Percentiles rank a stretch among this genome's conserved stretches.
Conservation (phyloP, 2,113 vertebrate genomes). For the Lagenorhynchus albirostris region DNA sequence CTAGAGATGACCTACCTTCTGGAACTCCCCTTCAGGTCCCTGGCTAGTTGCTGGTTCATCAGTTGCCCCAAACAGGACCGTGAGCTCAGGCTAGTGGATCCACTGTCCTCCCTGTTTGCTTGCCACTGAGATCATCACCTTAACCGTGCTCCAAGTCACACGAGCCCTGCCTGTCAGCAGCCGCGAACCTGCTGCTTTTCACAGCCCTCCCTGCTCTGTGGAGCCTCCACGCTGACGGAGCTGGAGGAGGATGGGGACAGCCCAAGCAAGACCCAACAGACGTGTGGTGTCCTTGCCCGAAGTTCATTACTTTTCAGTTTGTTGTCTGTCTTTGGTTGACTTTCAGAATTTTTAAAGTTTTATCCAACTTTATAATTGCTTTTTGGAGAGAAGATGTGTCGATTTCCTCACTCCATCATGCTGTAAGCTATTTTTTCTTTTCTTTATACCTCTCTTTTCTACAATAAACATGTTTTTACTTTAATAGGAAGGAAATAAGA, state of each 20-base stretch:
- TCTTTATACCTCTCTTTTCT: not conserved
- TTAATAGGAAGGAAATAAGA: conserved; percentile 8
- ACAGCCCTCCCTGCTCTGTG: not conserved
- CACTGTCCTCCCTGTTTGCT: not conserved
- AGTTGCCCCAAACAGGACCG: not conserved
- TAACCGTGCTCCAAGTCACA: not conserved
- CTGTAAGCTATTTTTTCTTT: not conserved
- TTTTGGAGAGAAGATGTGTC: not conserved
- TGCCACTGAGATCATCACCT: not conserved
- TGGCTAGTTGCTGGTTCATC: not conserved
- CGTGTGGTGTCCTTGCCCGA: not conserved
- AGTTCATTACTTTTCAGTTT: not conserved
- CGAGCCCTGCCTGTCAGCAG: not conserved
- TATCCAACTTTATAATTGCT: not conserved
- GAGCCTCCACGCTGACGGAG: not conserved
- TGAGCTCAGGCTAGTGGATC: not conserved
- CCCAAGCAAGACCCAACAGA: not conserved
- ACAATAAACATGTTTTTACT: not conserved
- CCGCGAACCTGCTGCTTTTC: not conserved
- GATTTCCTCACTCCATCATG: not conserved
- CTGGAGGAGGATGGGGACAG: too few species aligned
- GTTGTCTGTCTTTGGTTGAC: not conserved
- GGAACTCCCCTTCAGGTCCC: not conserved
- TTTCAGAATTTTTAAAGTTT: not conserved
- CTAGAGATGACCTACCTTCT: not conserved